Evolutionary conservation across 1,140 invertebrate genomes (phyloP).

Genomic region (Tetragnatha versicolor): DNA sequence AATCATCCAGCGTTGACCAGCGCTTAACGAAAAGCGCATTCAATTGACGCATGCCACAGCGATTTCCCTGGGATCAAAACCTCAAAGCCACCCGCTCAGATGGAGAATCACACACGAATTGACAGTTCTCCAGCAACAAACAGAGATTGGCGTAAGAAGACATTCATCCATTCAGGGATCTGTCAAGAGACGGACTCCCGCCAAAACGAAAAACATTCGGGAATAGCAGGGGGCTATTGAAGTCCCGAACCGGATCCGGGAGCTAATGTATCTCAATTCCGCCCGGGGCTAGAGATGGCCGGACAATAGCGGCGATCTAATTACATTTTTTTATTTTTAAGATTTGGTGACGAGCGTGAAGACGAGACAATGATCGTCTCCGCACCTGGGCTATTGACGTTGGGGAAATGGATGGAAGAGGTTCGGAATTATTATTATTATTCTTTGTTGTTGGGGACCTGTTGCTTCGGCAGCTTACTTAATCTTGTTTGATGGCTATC

Average conservation of each 20-base stretch:
- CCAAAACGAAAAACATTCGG: not conserved
- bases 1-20: too few relatives aligned
- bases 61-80: not conserved
- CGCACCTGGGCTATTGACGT: constrained; percentile 49
- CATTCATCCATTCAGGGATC: not conserved
- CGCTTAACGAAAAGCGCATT: too few relatives aligned
- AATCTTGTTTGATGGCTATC: too few relatives aligned
- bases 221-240: constrained; percentile 54
- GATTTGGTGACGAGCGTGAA: constrained; percentile 50
- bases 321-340: too few relatives aligned
- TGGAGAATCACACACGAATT: not conserved
- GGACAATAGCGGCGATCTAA: constrained; percentile 45
- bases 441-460: too few relatives aligned
- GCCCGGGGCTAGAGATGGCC: not conserved
- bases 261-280: constrained; percentile 55
- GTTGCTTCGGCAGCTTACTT: too few relatives aligned
- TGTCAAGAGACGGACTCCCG: not conserved
- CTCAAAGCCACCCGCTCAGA: not conserved
- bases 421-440: too few relatives aligned
- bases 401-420: too few relatives aligned
- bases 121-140: constrained; percentile 10
- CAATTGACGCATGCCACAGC: not conserved
- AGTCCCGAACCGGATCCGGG: constrained; percentile 28
- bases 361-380: constrained; percentile 26
- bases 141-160: constrained; percentile 29